Percentiles rank a stretch among this genome's conserved stretches.
Conservation (phyloP, 2,888 invertebrate genomes). For the Aporophyla nigra region DNA sequence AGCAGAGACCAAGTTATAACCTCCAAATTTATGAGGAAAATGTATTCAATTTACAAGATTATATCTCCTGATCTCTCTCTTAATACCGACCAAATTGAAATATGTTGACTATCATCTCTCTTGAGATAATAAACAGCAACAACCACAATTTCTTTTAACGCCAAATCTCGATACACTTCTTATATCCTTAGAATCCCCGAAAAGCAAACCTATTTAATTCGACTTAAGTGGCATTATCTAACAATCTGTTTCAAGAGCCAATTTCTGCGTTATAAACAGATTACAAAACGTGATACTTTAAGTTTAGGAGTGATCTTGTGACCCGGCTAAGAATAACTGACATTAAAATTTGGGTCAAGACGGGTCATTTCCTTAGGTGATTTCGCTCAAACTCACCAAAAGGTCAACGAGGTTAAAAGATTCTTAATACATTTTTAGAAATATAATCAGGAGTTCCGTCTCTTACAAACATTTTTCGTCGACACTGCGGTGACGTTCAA, state of each 20-base stretch:
- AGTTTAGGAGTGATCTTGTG: conserved; percentile 16
- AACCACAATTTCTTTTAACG: background rate
- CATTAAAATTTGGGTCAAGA: conserved; percentile 27
- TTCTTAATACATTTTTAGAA: conserved; percentile 21
- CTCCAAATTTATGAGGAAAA: background rate
- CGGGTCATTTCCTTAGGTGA: background rate
- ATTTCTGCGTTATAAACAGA: conserved; percentile 27
- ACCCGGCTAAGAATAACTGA: conserved; percentile 20
- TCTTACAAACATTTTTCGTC: background rate
- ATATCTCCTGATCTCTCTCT: conserved; percentile 1
- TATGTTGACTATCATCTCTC: background rate
- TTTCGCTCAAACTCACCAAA: background rate
- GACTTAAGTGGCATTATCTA: conserved; percentile 26
- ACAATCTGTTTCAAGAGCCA: conserved; percentile 30
- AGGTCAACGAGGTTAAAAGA: conserved; percentile 27
- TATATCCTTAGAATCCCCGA: conserved; percentile 4
- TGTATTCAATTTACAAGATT: background rate
- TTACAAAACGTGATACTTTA: conserved; percentile 32
- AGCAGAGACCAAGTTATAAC: background rate
- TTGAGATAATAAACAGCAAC: conserved; percentile 18
- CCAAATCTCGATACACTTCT: conserved; percentile 17
- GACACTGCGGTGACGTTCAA: conserved; percentile 7
- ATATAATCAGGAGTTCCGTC: conserved; percentile 10
- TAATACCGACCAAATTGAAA: conserved; percentile 13
- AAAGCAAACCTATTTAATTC: conserved; percentile 22